A percentile compares a stretch with the other conserved stretches of the same genome.
phyloP scores from a whole-genome alignment of 1,140 invertebrate species.

The Caerostris extrusa region DNA sequence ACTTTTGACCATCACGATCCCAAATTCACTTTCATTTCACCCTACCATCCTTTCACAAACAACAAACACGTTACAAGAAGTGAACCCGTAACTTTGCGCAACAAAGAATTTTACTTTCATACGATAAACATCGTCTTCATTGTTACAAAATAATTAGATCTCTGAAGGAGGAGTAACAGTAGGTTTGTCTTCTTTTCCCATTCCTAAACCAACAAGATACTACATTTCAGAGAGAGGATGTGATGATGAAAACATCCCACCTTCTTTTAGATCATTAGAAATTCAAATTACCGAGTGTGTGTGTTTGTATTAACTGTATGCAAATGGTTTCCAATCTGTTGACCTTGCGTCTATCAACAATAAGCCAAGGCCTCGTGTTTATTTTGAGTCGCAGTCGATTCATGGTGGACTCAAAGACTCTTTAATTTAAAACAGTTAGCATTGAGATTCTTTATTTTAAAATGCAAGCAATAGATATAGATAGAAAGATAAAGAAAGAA shows the following conservation, averaged over 20 bases:
- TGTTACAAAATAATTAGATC: background rate
- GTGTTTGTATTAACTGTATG: constrained; percentile 43
- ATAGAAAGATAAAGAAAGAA: background rate
- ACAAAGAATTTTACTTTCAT: background rate
- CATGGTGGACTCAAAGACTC: constrained; percentile 35
- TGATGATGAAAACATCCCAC: background rate
- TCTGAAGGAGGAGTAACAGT: background rate
- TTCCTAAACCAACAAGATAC: background rate
- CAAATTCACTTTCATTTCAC: background rate
- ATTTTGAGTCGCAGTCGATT: constrained; percentile 20
- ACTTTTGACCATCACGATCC: constrained; percentile 20
- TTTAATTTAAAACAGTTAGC: background rate
- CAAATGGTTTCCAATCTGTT: constrained; percentile 38
- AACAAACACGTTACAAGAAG: constrained; percentile 29
- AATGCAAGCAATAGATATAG: background rate
- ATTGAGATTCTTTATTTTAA: background rate
- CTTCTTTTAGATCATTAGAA: background rate
- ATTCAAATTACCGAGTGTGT: constrained; percentile 30
- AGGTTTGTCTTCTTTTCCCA: background rate
- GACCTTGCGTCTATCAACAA: constrained; percentile 46
- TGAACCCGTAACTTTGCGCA: constrained; percentile 24
- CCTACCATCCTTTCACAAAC: background rate
- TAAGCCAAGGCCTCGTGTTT: constrained; percentile 13
- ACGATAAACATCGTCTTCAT: background rate
- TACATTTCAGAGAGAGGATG: background rate